Base-by-base conservation (phyloP, 2,113 vertebrate genomes). In the Mormyrus lacerda region DNA sequence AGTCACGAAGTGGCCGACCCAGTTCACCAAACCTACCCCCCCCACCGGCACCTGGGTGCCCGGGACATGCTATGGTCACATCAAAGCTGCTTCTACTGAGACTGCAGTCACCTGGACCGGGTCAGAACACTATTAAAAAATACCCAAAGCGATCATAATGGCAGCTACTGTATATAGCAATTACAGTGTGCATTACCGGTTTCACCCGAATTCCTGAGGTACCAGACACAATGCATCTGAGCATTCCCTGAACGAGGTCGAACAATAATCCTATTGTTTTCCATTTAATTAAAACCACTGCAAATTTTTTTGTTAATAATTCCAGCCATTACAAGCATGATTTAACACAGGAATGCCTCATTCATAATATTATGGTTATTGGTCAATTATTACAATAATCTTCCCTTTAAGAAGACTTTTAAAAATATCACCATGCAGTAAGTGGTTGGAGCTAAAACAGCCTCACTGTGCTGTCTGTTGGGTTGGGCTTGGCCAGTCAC, bases 291-390 rank as follows among this genome's bases (percentile, higher is more conserved):
- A 87, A 87, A 87, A 55, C 85, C 48, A 50, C 50, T 53, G 50
- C n/a, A 55, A 86, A 10, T 87, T 87, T 87, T 53, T 65, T 4
- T 87, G n/a, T 55, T 21, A 87, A 87, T 87, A 87, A 87, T 87
- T 87, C 50, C 50, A 87, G n/a, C 85, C 50, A 87, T 87, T 87
- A 87, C 50, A 51, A 87, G 85, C 85, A 55, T 87, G 85, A 87
- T 87, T 87, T 53, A 87, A 51, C 85, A 31, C 48, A 87, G 85
- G 85, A 87, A 87, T 87, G 85, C 48, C 27, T 53, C 21, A 48
- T 35, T 31, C 48, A 35, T 87, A 53, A 55, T 53, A 35, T 45
- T 35, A 55, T n/a, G 85, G 50, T 15, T 87, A 87, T 87, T 53
- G 85, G 48, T 87, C 27, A 53, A 17, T 55, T 87, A 55, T 87